A percentile compares a stretch with the other conserved stretches of the same genome.
Evolutionary conservation across 2,113 vertebrate genomes (phyloP).

Genomic region (Sebastes fasciatus): DNA sequence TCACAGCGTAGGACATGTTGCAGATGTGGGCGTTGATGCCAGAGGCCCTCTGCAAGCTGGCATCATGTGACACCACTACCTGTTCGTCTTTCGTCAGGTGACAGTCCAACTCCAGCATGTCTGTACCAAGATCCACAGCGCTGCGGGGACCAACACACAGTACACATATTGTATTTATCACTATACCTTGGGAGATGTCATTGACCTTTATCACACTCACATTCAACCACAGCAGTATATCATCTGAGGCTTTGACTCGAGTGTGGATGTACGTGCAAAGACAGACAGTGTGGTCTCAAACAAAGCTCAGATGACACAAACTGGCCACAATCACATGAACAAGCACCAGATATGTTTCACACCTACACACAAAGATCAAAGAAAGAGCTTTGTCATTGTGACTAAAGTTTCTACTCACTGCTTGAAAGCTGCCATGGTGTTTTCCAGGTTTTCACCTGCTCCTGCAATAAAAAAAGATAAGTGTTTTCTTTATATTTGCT

Average conservation of each 20-base stretch:
- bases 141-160: conserved; percentile 76
- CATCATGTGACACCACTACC: conserved; percentile 96
- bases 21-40: conserved; percentile 89
- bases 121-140: conserved; percentile 92
- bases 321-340: conserved; percentile 23
- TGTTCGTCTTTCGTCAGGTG: conserved; percentile 96
- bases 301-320: conserved; percentile 35
- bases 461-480: conserved; percentile 81
- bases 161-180: neutral
- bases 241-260: neutral
- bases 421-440: conserved; percentile 96
- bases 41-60: conserved; percentile 90
- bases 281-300: neutral
- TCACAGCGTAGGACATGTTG: conserved; percentile 91
- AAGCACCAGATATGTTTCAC: conserved; percentile 6
- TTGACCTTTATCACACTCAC: neutral
- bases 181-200: too few species aligned
- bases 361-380: neutral
- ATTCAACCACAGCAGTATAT: neutral
- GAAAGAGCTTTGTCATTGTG: neutral
- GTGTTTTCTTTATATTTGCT: neutral
- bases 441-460: conserved; percentile 97
- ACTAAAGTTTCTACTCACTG: conserved; percentile 88
- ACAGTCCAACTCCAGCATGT: conserved; percentile 98
- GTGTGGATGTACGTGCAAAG: neutral